Evolutionary conservation across 2,888 invertebrate species (phyloP).

Genomic region (Salticus scenicus): DNA sequence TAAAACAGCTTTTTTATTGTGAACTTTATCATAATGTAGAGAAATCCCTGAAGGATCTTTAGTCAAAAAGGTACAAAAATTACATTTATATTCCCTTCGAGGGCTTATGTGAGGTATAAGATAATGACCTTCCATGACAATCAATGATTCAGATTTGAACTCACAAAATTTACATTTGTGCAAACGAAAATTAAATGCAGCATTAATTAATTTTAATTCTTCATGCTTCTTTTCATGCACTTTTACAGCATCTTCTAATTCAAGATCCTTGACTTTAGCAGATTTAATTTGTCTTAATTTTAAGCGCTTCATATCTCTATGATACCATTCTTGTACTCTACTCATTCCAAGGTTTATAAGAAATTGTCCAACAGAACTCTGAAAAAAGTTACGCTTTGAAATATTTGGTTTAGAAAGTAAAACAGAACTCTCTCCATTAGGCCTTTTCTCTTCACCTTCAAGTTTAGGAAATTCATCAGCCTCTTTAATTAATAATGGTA

Average conservation of each 20-base stretch:
- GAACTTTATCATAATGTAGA: conserved; percentile 93
- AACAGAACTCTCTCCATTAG: conserved; percentile 42
- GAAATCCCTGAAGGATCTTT: conserved; percentile 87
- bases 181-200: conserved; percentile 83
- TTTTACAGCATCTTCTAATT: conserved; percentile 85
- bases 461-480: conserved; percentile 70
- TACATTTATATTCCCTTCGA: conserved; percentile 79
- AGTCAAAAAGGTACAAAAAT: conserved; percentile 87
- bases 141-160: conserved; percentile 89
- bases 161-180: conserved; percentile 91
- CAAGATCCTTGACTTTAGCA: conserved; percentile 80
- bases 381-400: conserved; percentile 73
- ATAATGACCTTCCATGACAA: conserved; percentile 89
- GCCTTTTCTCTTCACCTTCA: conserved; percentile 52
- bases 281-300: conserved; percentile 85
- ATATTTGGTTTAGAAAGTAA: conserved; percentile 73
- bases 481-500: conserved; percentile 72
- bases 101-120: conserved; percentile 91
- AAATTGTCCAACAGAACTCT: conserved; percentile 84
- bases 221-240: conserved; percentile 83
- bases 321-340: conserved; percentile 93
- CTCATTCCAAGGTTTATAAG: conserved; percentile 93
- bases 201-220: conserved; percentile 89
- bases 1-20: conserved; percentile 87
- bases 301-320: conserved; percentile 90